These are phyloP conservation scores for Fratercula arctica DNA, from an alignment of 2,797 vertebrate genomes.

Conservation along the genomic window DNA sequence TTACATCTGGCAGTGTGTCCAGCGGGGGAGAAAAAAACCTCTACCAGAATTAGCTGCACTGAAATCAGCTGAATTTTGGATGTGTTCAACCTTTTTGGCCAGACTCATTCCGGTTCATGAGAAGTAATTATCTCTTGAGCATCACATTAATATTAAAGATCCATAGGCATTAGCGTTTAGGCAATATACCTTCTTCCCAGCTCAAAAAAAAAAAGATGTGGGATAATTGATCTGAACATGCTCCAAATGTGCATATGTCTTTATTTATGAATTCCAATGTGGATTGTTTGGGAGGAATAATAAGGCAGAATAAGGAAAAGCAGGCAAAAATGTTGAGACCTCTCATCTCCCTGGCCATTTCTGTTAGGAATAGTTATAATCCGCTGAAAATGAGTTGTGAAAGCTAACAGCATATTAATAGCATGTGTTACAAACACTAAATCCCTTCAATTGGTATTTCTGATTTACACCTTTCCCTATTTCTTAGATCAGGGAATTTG, in stretches of 20 bases:
- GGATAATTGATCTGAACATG: conserved; percentile 59
- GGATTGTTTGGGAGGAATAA: conserved; percentile 38
- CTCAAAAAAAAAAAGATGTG: conserved; percentile 27
- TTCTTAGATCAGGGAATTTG: neutral
- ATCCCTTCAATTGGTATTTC: conserved; percentile 13
- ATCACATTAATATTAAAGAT: conserved; percentile 68
- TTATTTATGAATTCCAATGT: conserved; percentile 63
- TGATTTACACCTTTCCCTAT: neutral
- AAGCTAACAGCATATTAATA: conserved; percentile 36
- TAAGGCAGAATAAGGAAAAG: conserved; percentile 13
- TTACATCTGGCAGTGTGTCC: conserved; percentile 64
- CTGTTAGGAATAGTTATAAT: conserved; percentile 28
- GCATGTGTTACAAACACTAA: neutral
- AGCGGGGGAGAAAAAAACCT: neutral
- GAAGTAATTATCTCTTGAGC: conserved; percentile 66
- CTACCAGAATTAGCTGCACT: conserved; percentile 49
- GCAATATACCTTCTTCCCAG: conserved; percentile 55
- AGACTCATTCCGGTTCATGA: conserved; percentile 58
- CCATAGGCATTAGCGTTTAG: conserved; percentile 48
- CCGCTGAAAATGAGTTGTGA: conserved; percentile 28
- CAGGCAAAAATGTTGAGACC: conserved; percentile 24
- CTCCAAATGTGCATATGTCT: conserved; percentile 64
- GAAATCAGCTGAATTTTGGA: conserved; percentile 61
- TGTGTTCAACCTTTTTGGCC: conserved; percentile 52
- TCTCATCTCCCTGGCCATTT: conserved; percentile 27